Percentiles rank a stretch among this genome's conserved stretches.
Evolutionary conservation across 2,797 vertebrate genomes (phyloP).

Genomic region (Lagocephalus sceleratus): DNA sequence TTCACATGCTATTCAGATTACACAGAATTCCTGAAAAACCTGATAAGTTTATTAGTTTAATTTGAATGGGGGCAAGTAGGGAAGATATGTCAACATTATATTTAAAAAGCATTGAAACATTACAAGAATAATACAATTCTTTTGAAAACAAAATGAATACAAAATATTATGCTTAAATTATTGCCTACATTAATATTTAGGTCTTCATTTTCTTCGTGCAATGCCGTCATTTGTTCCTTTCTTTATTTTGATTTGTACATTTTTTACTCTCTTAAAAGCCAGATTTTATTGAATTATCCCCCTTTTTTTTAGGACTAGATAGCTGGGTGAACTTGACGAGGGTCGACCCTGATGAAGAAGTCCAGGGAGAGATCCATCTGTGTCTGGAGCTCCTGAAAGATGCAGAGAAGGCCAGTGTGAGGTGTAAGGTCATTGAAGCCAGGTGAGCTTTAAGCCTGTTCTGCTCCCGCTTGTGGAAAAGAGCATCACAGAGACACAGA

Average conservation of each 20-base stretch:
- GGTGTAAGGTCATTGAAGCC: constrained; percentile 84
- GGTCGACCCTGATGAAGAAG: constrained; percentile 84
- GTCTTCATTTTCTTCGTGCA: neutral
- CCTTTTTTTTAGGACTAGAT: constrained; percentile 76
- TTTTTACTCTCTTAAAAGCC: neutral
- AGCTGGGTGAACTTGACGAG: constrained; percentile 86
- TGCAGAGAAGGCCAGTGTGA: constrained; percentile 66
- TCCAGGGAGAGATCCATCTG: constrained; percentile 89
- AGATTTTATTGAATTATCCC: neutral
- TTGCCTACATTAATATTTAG: too few species aligned
- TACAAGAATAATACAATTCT: too few species aligned
- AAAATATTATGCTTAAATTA: too few species aligned
- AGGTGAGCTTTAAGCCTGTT: constrained; percentile 66
- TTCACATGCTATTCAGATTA: too few species aligned
- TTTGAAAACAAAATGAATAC: too few species aligned
- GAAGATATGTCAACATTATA: too few species aligned
- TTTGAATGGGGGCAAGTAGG: too few species aligned
- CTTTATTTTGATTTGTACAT: neutral
- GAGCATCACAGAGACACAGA: too few species aligned
- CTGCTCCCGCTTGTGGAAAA: neutral
- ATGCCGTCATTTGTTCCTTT: neutral
- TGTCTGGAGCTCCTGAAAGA: constrained; percentile 74
- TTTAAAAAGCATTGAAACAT: too few species aligned
- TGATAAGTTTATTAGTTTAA: too few species aligned
- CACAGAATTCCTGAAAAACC: too few species aligned